phyloP scores from a whole-genome alignment of 2,113 vertebrate genomes.

The Chamaea fasciata region DNA sequence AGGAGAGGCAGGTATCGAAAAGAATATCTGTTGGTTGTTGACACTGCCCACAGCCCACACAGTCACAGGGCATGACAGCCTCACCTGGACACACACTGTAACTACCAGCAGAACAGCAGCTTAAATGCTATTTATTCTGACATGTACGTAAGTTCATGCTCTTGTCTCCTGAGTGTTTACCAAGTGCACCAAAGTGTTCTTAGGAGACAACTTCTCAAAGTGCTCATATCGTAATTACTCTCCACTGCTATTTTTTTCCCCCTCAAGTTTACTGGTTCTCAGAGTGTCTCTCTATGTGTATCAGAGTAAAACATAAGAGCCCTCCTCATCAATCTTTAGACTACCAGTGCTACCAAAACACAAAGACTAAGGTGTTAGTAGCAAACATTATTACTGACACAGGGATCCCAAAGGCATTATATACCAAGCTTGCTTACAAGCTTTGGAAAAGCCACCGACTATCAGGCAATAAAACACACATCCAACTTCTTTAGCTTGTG shows the following conservation, averaged over 20 bases:
- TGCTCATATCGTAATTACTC: not conserved
- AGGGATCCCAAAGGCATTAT: not conserved
- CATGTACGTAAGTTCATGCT: rapidly evolving
- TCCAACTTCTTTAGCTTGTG: not conserved
- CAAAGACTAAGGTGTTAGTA: not conserved
- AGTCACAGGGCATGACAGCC: not conserved
- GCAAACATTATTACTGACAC: not conserved
- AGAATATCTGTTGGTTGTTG: not conserved
- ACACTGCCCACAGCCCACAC: not conserved
- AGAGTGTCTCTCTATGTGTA: not conserved
- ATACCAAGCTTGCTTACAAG: not conserved
- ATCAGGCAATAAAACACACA: not conserved
- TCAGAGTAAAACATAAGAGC: not conserved
- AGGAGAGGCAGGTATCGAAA: not conserved
- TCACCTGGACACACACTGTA: not conserved
- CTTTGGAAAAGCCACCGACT: not conserved
- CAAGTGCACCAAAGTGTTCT: not conserved
- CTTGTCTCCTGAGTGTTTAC: not conserved
- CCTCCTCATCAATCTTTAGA: not conserved
- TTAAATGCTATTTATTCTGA: not conserved
- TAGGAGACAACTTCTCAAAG: not conserved
- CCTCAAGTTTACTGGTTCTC: not conserved
- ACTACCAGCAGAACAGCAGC: not conserved
- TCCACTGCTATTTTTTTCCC: not conserved
- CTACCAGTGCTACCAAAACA: not conserved